A percentile compares a stretch with the other conserved stretches of the same genome.
These are phyloP conservation scores for Agonopterix alstromeriana DNA, from an alignment of 2,888 invertebrate species.

Conservation along the genomic window DNA sequence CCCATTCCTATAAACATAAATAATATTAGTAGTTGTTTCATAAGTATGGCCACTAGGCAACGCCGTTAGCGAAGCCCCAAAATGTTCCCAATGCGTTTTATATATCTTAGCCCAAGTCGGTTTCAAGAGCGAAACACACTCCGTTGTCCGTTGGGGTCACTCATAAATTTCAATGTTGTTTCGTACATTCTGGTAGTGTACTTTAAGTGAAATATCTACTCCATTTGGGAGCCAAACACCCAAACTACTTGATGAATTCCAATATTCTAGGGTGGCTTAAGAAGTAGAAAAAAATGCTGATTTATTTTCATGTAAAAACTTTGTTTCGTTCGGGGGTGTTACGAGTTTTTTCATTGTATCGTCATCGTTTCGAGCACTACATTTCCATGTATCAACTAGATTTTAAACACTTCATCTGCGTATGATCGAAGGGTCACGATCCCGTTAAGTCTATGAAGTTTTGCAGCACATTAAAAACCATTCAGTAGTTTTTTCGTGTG, in stretches of 20 bases:
- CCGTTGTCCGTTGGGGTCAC: conserved; percentile 52
- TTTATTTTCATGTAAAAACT: background rate
- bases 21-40: conserved; percentile 1
- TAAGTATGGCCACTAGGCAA: background rate
- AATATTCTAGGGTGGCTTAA: conserved; percentile 23
- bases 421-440: too few species aligned
- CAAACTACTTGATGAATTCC: conserved; percentile 55
- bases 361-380: too few species aligned
- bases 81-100: conserved; percentile 44
- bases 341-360: too few species aligned
- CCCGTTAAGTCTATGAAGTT: too few species aligned
- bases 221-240: conserved; percentile 57
- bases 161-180: conserved; percentile 62
- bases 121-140: conserved; percentile 41
- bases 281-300: background rate
- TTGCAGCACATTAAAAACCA: too few species aligned
- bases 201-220: conserved; percentile 64
- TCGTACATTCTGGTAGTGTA: conserved; percentile 48
- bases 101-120: conserved; percentile 36
- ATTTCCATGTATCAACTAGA: too few species aligned
- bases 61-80: conserved; percentile 7
- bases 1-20: conserved; percentile 10
- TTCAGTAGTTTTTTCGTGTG: too few species aligned
- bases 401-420: too few species aligned
- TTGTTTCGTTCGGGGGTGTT: background rate